phyloP scores from a whole-genome alignment of 2,113 vertebrate species.

The Strix uralensis region DNA sequence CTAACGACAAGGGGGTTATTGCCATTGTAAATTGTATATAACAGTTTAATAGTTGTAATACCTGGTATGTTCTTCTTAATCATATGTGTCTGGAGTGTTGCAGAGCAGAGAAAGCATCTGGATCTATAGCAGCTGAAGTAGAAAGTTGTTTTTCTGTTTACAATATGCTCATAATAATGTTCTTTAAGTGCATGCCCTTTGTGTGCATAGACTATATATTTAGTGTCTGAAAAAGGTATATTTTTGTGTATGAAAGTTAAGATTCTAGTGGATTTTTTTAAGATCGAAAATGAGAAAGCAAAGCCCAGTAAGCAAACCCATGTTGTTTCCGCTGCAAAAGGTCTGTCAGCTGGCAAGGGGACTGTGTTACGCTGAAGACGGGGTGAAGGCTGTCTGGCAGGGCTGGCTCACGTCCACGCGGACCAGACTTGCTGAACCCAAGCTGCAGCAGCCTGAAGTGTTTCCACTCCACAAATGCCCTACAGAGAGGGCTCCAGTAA shows the following conservation, averaged over 20 bases:
- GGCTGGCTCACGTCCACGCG: neutral
- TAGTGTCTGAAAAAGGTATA: neutral
- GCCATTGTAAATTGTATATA: conserved; percentile 51
- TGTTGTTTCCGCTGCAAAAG: neutral
- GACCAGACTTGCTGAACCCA: neutral
- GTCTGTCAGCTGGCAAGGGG: neutral
- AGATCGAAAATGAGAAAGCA: neutral
- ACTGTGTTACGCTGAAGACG: neutral
- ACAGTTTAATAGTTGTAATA: conserved; percentile 45
- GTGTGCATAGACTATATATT: neutral
- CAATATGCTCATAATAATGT: neutral
- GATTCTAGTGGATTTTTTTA: neutral
- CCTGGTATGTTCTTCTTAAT: conserved; percentile 51
- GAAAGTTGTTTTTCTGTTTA: conserved; percentile 55
- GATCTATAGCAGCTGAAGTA: conserved; percentile 38
- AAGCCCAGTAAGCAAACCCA: neutral
- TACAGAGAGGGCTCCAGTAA: neutral
- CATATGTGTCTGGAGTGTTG: conserved; percentile 5
- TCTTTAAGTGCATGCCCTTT: neutral
- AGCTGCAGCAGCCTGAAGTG: neutral
- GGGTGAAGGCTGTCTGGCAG: neutral
- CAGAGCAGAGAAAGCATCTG: conserved; percentile 56
- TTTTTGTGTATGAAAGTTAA: neutral
- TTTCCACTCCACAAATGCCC: neutral
- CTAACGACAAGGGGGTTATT: conserved; percentile 5